phyloP scores from a whole-genome alignment of 2,888 invertebrate species.

The Cerceris rybyensis region DNA sequence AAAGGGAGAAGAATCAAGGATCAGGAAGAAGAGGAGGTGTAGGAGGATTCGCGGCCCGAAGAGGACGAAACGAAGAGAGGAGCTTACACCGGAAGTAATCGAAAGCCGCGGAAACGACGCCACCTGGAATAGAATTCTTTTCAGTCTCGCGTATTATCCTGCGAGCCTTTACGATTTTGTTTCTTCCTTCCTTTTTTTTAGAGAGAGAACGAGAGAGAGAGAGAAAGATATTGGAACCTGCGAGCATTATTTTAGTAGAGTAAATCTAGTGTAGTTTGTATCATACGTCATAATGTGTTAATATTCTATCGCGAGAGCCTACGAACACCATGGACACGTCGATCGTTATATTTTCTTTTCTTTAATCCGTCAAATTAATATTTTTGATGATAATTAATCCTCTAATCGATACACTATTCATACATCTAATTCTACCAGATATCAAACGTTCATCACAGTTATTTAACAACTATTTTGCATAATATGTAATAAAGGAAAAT shows the following conservation, averaged over 20 bases:
- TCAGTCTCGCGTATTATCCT: not conserved
- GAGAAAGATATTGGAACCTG: slow-evolving; percentile 18
- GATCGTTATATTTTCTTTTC: not conserved
- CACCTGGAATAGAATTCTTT: slow-evolving; percentile 39
- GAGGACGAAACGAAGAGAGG: slow-evolving; percentile 17
- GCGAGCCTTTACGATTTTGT: slow-evolving; percentile 35
- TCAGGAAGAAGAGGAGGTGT: slow-evolving; percentile 15
- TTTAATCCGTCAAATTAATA: not conserved
- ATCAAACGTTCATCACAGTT: too few relatives aligned
- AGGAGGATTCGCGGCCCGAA: slow-evolving; percentile 9
- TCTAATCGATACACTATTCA: too few relatives aligned
- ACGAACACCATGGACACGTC: slow-evolving; percentile 21
- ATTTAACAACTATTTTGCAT: too few relatives aligned
- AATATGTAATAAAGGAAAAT: too few relatives aligned
- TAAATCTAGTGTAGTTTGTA: slow-evolving; percentile 62
- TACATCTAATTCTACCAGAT: too few relatives aligned
- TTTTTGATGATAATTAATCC: too few relatives aligned
- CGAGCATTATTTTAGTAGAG: slow-evolving; percentile 58
- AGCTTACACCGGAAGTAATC: slow-evolving; percentile 9
- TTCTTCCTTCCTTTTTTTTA: slow-evolving; percentile 19
- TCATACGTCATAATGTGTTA: slow-evolving; percentile 54
- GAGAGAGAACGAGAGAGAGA: slow-evolving; percentile 17
- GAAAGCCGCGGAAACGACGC: slow-evolving; percentile 17
- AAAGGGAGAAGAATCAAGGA: slow-evolving; percentile 38
- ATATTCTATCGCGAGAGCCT: slow-evolving; percentile 27